Evolutionary conservation across 2,797 vertebrate genomes (phyloP), one percentile per base, ranked within the genome.

Genomic region (Myoxocephalus aenaeus): DNA sequence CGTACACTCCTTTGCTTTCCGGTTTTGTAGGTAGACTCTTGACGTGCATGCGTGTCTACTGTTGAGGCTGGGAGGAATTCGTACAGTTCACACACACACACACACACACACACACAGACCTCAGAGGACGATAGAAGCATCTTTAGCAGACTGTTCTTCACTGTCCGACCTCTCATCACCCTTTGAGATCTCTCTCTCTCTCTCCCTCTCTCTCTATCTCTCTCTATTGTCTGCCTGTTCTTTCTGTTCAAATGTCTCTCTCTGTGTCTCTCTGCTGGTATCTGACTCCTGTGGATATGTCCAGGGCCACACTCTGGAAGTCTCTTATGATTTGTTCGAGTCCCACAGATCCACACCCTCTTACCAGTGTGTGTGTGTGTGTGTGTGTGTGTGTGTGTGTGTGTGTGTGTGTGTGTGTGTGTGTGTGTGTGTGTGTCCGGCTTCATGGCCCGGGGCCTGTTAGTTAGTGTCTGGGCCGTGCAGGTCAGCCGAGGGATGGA

Each of bases 391-490:
- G 44, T 29, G 58, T 51, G 53, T 11, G 56, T 32, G 27, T 57
- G 56, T 34, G 29, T 57, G 57, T 58, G 59, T 74, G 69, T 42
- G 76, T 70, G 65, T 61, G 51, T 42, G 62, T 65, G 68, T 62
- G 46, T 32, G 36, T 58, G 48, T 74, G 69, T 42, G 76, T 70
- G 65, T 61, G 51, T 42, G 62, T 63, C 65, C 83, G 86, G 79
- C 73, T 75, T 84, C 54, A 5, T 88, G 90, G 90, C 91, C 92
- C 73, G 2, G 81, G 89, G 87, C 87, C 82, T 83, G 88, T 86
- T 79, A 77, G 89, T 89, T 86, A 90, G 88, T 85, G 90, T 89
- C 90, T 91, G 86, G 78, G 81, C 83, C 51, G 50, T 72, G 72
- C 58, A 67, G 91, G 92, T 93, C 91, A 92, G 71, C 61, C 13